phyloP scores from a whole-genome alignment of 1,140 invertebrate genomes.

The Listronotus oregonensis region DNA sequence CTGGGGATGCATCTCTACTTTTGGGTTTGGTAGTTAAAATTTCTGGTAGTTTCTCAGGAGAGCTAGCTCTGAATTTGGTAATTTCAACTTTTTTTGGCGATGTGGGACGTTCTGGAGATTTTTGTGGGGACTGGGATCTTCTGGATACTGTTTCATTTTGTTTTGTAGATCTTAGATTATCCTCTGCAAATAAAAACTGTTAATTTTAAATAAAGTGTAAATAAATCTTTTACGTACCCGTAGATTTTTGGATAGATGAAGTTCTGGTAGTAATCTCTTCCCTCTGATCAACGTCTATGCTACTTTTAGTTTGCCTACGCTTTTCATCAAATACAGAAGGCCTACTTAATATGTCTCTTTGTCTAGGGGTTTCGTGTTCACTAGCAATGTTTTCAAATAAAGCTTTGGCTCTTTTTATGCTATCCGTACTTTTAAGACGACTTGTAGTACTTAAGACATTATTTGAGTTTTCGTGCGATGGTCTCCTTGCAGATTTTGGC shows the following conservation, averaged over 20 bases:
- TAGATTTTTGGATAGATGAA: conserved; percentile 9
- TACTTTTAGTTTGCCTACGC: conserved; percentile 5
- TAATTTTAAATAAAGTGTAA: neutral
- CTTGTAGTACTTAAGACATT: conserved; percentile 45
- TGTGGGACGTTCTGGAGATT: conserved; percentile 12
- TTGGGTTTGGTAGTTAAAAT: conserved; percentile 11
- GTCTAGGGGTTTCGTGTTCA: conserved; percentile 52
- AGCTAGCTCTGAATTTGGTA: conserved; percentile 20
- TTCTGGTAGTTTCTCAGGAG: conserved; percentile 28
- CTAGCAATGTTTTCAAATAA: conserved; percentile 64
- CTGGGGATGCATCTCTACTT: conserved; percentile 30
- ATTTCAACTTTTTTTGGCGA: conserved; percentile 32
- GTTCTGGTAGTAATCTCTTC: conserved; percentile 7
- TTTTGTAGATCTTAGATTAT: conserved; percentile 37
- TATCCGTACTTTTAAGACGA: conserved; percentile 61
- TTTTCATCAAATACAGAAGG: conserved; percentile 56
- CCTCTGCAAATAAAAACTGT: conserved; percentile 2
- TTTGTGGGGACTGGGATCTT: conserved; percentile 36
- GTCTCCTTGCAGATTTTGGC: conserved; percentile 42
- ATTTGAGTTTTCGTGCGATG: conserved; percentile 42
- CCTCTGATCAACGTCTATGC: neutral
- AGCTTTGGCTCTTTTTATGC: conserved; percentile 67
- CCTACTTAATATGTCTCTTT: conserved; percentile 59
- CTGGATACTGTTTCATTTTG: conserved; percentile 28
- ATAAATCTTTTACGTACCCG: conserved; percentile 7